Conservation (phyloP, 2,888 invertebrate species). For the Erebia aethiops region DNA sequence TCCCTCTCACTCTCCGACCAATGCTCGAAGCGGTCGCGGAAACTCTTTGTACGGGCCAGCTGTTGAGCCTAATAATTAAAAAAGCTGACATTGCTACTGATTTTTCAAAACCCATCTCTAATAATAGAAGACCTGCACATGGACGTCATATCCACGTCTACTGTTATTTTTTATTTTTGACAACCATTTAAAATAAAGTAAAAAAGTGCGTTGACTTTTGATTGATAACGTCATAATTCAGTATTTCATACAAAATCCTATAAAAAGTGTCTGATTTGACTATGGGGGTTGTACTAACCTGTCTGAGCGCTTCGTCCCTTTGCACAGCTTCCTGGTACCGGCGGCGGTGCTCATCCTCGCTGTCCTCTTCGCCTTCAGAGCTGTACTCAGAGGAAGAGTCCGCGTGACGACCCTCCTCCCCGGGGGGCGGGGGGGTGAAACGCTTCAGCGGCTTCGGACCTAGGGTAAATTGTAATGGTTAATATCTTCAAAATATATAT, state of each 20-base stretch:
- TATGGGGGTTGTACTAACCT: constrained; percentile 24
- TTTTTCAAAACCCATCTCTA: neutral
- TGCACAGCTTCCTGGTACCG: constrained; percentile 71
- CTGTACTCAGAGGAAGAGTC: constrained; percentile 76
- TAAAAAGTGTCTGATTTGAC: fast-evolving
- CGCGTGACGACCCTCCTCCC: constrained; percentile 76
- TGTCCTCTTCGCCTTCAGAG: constrained; percentile 78
- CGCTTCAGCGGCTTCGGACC: constrained; percentile 93
- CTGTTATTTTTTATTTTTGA: too few relatives aligned
- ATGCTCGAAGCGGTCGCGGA: constrained; percentile 94
- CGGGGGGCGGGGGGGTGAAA: constrained; percentile 94
- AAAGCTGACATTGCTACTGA: neutral
- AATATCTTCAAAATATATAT: too few relatives aligned
- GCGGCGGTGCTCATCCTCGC: constrained; percentile 80
- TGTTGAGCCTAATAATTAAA: constrained; percentile 84
- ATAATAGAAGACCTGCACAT: too few relatives aligned
- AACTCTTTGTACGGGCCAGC: constrained; percentile 91
- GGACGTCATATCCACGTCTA: too few relatives aligned
- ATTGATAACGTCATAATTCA: too few relatives aligned
- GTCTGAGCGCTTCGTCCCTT: constrained; percentile 79
- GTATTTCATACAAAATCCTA: too few relatives aligned
- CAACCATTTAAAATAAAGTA: too few relatives aligned
- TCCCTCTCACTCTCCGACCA: constrained; percentile 88
- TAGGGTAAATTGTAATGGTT: constrained; percentile 39
- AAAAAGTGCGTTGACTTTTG: too few relatives aligned